Base-by-base conservation (phyloP, 2,797 vertebrate species). In the Cirrhinus mrigala region DNA sequence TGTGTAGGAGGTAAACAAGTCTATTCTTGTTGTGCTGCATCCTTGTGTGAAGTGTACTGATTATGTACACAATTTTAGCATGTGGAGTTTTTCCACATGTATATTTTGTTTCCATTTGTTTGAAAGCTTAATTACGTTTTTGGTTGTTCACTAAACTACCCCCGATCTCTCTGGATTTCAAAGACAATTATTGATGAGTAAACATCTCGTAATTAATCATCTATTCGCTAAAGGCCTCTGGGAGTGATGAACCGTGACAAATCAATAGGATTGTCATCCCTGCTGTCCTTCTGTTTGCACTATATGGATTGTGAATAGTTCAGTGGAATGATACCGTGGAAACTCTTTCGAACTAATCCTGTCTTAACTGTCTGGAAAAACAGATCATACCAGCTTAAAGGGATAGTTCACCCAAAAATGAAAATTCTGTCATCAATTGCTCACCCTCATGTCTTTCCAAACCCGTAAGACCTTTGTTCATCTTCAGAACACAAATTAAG, bases 171-270 rank as follows among this genome's bases (percentile, higher is more conserved):
- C 46, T 73, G 75, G 54, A 33, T 73, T 54, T 74, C 50, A 66
- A 52, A 70, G 68, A 64, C 60, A 48, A 16, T n/a, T 89, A 87
- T 87, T 73, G 87, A 90, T 40, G 27, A 44, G 75, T 71, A 58
- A 77, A 74, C 70, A 52, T 73, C 70, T 16, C 18, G 27, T 81
- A 83, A 81, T 90, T 86, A 86, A 87, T 86, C 84, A 81, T 87
- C 79, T 69, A 10, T 83, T 85, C 81, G 76, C 84, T 89, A 83
- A 89, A 87, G 70, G 81, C 70, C 64, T 46, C 48, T 54, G 84
- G 54, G 70, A 66, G 62, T 66, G 81, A 82, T 80, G 82, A 84
- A 77, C 74, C 64, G 77, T 87, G 37, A 29, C 62, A 68, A 58
- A 87, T 88, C 87, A 80, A 83, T 82, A 29, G 79, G 46, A 71